Conservation (phyloP, 2,888 invertebrate genomes). For the Syritta pipiens region DNA sequence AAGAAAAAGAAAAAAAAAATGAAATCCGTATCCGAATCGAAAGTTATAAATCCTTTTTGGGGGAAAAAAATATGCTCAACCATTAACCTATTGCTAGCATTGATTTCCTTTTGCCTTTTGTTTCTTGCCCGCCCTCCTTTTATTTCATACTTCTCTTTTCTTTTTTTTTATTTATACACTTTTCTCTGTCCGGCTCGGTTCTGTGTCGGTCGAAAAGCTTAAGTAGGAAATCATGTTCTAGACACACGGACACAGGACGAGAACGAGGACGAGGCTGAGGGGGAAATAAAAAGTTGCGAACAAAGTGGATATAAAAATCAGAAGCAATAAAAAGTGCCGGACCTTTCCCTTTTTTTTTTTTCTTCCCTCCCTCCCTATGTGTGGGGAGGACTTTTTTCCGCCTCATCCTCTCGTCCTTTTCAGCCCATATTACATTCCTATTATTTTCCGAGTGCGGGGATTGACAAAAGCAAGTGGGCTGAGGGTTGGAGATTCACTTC, state of each 20-base stretch:
- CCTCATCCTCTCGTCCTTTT: too few species aligned
- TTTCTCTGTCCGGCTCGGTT: conserved; percentile 45
- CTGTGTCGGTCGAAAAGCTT: conserved; percentile 59
- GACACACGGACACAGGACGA: conserved; percentile 54
- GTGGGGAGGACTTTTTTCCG: too few species aligned
- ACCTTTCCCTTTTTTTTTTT: conserved; percentile 40
- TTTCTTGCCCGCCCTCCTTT: conserved; percentile 31
- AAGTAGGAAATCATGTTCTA: conserved; percentile 66
- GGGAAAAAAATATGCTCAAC: conserved; percentile 63
- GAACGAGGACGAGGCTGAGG: too few species aligned
- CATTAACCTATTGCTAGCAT: conserved; percentile 66
- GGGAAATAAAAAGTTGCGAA: conserved; percentile 61
- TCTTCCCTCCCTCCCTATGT: neutral
- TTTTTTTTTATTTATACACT: conserved; percentile 38
- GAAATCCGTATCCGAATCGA: conserved; percentile 25
- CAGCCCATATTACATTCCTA: conserved; percentile 43
- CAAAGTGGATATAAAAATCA: conserved; percentile 68
- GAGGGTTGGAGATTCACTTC: too few species aligned
- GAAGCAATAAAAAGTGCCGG: conserved; percentile 61
- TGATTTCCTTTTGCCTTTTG: conserved; percentile 59
- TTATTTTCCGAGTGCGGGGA: conserved; percentile 26
- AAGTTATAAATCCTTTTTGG: conserved; percentile 60
- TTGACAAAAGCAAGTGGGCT: conserved; percentile 19
- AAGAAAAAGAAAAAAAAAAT: conserved; percentile 9
- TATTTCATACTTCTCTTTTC: neutral